These are phyloP conservation scores for Tenthredo scrophulariae DNA, from an alignment of 2,888 invertebrate species.

Conservation along the genomic window DNA sequence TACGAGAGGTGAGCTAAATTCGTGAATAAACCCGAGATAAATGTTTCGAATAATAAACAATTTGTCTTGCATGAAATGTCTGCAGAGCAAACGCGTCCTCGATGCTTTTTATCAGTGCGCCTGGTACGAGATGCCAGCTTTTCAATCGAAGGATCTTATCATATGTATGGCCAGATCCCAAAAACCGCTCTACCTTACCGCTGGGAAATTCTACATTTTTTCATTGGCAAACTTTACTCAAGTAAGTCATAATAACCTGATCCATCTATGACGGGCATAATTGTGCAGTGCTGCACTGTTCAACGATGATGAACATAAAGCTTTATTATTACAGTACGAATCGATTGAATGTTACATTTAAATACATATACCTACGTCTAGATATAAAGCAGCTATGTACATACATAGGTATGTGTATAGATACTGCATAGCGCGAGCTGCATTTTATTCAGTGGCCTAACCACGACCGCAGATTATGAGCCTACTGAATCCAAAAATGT, in stretches of 20 bases:
- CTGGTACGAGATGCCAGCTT: constrained; percentile 80
- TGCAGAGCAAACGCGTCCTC: constrained; percentile 79
- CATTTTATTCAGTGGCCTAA: background rate
- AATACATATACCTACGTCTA: background rate
- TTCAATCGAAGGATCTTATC: constrained; percentile 77
- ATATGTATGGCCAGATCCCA: constrained; percentile 81
- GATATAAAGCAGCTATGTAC: background rate
- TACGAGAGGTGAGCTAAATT: constrained; percentile 13
- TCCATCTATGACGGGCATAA: background rate
- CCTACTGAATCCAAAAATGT: background rate
- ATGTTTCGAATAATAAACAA: background rate
- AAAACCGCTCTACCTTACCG: constrained; percentile 79
- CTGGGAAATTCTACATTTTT: constrained; percentile 80
- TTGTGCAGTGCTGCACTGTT: background rate
- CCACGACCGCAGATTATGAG: background rate
- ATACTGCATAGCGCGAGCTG: background rate
- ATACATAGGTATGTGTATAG: background rate
- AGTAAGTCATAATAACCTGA: background rate
- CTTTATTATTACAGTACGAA: background rate
- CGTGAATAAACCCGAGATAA: background rate
- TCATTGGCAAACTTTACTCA: constrained; percentile 70
- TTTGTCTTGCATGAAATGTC: constrained; percentile 70
- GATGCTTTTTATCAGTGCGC: constrained; percentile 80
- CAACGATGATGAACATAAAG: background rate
- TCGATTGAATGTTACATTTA: background rate